Base-by-base conservation (phyloP, 1,140 invertebrate species). In the Aricia agestis region DNA sequence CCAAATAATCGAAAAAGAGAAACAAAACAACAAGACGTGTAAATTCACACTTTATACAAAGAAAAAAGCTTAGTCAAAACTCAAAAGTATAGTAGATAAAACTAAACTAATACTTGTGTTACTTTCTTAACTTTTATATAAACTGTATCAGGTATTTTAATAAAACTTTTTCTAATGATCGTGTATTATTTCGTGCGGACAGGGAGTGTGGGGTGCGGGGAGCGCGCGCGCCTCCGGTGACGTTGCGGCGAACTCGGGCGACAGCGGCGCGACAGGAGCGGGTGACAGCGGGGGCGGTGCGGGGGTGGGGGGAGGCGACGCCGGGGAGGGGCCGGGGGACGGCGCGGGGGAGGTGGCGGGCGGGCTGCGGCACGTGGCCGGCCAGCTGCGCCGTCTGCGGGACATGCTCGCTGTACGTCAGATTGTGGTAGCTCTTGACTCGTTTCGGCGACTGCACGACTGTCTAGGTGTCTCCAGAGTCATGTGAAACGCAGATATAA, bases 391-490 rank as follows among this genome's bases (percentile, higher is more conserved):
- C 6, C 73, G 75, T 10, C 78, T 89, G n/a, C 71, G 72, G 58
- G 74, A 81, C 4, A 17, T 87, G 68, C 79, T 89, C 18, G 72
- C 73, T 72, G 86, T 89, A 85, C 59, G 79, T 82, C 15, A 18
- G 2, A 18, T n/a, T 31, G 18, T 52, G 9, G 36, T 36, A 36
- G 36, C 36, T 36, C 36, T 36, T 9, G 36, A 36, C 9, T 36
- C 36, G 36, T 36, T 36, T 36, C 6, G 36, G 0, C 36, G 6
- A 36, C 3, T 25, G 25, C n/a, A 3, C 25, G 25, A 25, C 25
- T 25, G 25, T 25, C 3, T 25, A 25, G 25, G 25, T 25, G 25
- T 25, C 25, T 25, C 25, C 25, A 25, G 25, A 25, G 25, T 25
- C 25, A 25, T 25, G 25, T 3, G 25, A 25, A 25, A 3, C 3